Conservation (phyloP, 2,797 vertebrate species). For the Cichlasoma orientale region DNA sequence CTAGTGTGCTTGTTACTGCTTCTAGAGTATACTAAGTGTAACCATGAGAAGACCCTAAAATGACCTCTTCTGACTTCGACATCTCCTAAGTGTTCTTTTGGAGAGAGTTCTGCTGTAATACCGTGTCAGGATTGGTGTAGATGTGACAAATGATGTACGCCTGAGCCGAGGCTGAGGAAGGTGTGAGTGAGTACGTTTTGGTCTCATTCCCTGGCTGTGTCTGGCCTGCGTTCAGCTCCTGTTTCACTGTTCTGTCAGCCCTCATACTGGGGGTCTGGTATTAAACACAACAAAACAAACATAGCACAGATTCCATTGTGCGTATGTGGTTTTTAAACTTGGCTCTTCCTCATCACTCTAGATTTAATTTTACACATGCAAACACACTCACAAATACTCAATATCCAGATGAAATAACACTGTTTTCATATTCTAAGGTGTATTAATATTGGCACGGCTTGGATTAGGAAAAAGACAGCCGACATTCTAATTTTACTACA, state of each 20-base stretch:
- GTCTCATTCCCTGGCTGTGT: slow-evolving; percentile 49
- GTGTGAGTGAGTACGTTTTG: slow-evolving; percentile 54
- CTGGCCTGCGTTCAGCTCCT: slow-evolving; percentile 66
- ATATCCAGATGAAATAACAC: slow-evolving; percentile 76
- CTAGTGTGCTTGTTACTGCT: neutral
- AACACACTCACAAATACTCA: slow-evolving; percentile 48
- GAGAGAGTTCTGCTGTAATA: slow-evolving; percentile 34
- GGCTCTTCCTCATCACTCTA: slow-evolving; percentile 43
- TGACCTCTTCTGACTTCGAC: neutral
- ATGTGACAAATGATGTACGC: slow-evolving; percentile 55
- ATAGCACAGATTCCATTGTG: slow-evolving; percentile 73
- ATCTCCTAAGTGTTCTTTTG: neutral
- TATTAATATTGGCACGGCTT: slow-evolving; percentile 65
- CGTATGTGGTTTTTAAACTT: slow-evolving; percentile 60
- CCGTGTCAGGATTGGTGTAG: slow-evolving; percentile 42
- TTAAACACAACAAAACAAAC: slow-evolving; percentile 67
- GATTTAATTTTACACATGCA: slow-evolving; percentile 48
- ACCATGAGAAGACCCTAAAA: slow-evolving; percentile 8
- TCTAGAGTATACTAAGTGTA: neutral
- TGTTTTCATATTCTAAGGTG: slow-evolving; percentile 42
- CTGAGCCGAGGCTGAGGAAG: slow-evolving; percentile 27
- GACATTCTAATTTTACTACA: slow-evolving; percentile 61
- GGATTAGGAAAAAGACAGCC: slow-evolving; percentile 61
- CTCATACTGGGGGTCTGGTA: slow-evolving; percentile 70
- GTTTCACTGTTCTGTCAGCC: slow-evolving; percentile 66